phyloP scores from a whole-genome alignment of 1,140 invertebrate species.

The Phenacoccus solenopsis region DNA sequence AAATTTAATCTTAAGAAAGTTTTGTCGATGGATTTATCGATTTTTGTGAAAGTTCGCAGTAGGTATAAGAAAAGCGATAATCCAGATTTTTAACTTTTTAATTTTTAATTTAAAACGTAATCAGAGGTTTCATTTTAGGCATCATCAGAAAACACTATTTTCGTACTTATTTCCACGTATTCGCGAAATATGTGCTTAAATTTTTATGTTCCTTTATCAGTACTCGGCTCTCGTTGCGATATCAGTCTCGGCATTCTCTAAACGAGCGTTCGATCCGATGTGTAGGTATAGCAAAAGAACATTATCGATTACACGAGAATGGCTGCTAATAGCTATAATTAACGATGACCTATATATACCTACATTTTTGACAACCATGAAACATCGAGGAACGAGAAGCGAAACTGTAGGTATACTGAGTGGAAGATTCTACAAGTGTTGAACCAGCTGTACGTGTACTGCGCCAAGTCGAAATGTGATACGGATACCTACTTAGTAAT shows the following conservation, averaged over 20 bases:
- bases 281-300: neutral
- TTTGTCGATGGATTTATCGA: no score
- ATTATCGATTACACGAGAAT: neutral
- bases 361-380: neutral
- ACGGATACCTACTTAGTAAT: no score
- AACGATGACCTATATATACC: neutral
- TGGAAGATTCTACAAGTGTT: neutral
- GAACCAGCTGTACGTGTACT: no score
- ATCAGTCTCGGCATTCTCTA: neutral
- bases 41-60: no score
- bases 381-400: no score
- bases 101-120: no score
- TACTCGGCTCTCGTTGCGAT: neutral
- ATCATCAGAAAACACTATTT: neutral
- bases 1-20: no score
- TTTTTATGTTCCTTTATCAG: neutral
- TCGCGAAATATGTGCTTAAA: neutral
- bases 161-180: neutral
- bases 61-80: no score
- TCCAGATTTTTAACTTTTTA: no score
- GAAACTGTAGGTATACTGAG: neutral
- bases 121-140: no score
- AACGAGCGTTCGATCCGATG: neutral
- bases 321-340: neutral
- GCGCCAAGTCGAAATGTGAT: neutral